Evolutionary conservation across 2,113 vertebrate genomes (phyloP).

Genomic region (Origma solitaria): DNA sequence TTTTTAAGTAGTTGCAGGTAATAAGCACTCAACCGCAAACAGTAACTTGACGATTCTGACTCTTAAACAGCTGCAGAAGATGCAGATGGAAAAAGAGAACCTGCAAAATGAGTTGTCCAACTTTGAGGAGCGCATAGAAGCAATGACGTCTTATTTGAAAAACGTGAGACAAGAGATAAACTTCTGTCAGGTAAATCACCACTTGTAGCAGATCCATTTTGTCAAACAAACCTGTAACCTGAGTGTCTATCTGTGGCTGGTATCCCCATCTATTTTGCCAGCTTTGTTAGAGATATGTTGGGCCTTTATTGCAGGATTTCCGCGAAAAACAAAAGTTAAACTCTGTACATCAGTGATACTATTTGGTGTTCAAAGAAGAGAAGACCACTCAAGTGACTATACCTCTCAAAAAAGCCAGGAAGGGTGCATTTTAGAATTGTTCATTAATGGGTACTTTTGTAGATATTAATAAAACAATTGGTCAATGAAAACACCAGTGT

Average conservation of each 20-base stretch:
- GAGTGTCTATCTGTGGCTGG: too few species aligned
- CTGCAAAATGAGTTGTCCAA: constrained; percentile 71
- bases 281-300: not conserved
- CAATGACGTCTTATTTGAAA: constrained; percentile 74
- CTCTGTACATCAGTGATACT: rapidly evolving
- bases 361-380: not conserved
- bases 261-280: rapidly evolving
- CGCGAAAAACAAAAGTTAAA: not conserved
- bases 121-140: constrained; percentile 72
- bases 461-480: not conserved
- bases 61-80: constrained; percentile 69
- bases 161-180: constrained; percentile 80
- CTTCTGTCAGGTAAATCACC: constrained; percentile 77
- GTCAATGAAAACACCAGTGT: not conserved
- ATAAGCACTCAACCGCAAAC: rapidly evolving
- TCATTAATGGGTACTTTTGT: not conserved
- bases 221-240: not conserved
- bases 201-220: rapidly evolving
- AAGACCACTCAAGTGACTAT: not conserved
- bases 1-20: not conserved
- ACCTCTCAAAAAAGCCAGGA: not conserved
- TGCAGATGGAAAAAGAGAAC: constrained; percentile 68
- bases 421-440: not conserved
- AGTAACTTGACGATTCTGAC: not conserved
- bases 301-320: not conserved